A percentile compares a stretch with the other conserved stretches of the same genome.
phyloP scores from a whole-genome alignment of 2,888 invertebrate genomes.

The Archips xylosteana region DNA sequence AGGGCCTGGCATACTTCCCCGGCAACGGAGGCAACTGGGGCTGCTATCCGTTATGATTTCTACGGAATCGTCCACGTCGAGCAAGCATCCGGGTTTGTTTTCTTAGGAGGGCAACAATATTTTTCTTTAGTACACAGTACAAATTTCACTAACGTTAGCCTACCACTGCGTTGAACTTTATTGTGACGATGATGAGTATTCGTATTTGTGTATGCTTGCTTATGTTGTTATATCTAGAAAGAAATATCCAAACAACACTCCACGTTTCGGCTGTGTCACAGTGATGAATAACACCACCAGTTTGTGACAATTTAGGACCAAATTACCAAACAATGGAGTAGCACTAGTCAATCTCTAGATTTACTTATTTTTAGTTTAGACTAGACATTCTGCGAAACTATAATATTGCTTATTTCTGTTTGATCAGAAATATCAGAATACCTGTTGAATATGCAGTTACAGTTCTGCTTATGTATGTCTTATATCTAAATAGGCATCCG shows the following conservation, averaged over 20 bases:
- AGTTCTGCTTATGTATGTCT: background rate
- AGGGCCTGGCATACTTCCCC: conserved; percentile 19
- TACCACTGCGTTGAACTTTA: background rate
- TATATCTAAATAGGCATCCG: no score
- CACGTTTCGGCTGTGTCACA: background rate
- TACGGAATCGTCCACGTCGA: background rate
- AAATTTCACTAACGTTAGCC: background rate
- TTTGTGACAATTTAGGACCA: no score
- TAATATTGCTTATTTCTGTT: background rate
- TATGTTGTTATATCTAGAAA: background rate
- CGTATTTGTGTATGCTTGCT: background rate
- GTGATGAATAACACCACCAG: background rate
- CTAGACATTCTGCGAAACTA: background rate
- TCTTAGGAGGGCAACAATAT: conserved; percentile 8
- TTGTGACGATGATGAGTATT: background rate
- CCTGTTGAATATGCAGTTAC: background rate
- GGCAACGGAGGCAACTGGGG: conserved; percentile 21
- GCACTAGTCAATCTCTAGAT: background rate
- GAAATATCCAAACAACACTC: background rate
- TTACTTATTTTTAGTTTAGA: background rate
- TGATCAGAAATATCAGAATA: background rate
- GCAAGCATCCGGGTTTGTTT: conserved; percentile 7
- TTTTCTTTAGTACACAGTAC: conserved; percentile 2
- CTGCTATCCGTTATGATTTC: conserved; percentile 25
- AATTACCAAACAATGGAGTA: background rate